These are phyloP conservation scores for Fopius arisanus DNA, from an alignment of 1,140 invertebrate species.

Conservation along the genomic window DNA sequence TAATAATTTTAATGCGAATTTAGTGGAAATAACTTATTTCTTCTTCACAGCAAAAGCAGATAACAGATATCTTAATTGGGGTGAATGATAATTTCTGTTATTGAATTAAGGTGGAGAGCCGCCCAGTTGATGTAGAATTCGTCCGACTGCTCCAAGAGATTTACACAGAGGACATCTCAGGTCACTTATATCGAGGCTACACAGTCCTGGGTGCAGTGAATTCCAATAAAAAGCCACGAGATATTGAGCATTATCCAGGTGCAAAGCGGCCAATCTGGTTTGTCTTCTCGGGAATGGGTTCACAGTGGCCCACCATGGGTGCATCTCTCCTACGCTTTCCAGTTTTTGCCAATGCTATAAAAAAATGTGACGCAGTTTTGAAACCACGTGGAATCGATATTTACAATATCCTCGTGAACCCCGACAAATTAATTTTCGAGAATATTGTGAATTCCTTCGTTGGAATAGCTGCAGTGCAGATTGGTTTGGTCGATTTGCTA, in stretches of 20 bases:
- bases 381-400: slow-evolving; percentile 80
- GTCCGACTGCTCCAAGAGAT: slow-evolving; percentile 65
- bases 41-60: no score
- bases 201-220: slow-evolving; percentile 59
- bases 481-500: slow-evolving; percentile 80
- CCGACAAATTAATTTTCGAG: slow-evolving; percentile 78
- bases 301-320: slow-evolving; percentile 89
- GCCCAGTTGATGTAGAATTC: slow-evolving; percentile 68
- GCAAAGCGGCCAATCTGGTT: slow-evolving; percentile 80
- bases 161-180: slow-evolving; percentile 66
- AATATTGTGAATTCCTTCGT: slow-evolving; percentile 89
- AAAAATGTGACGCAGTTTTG: slow-evolving; percentile 76
- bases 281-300: slow-evolving; percentile 91
- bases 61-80: no score
- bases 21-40: no score
- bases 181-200: slow-evolving; percentile 71
- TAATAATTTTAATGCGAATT: no score
- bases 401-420: slow-evolving; percentile 78
- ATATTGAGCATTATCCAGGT: slow-evolving; percentile 69
- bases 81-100: slow-evolving; percentile 6
- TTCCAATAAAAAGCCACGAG: slow-evolving; percentile 55
- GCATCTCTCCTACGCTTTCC: slow-evolving; percentile 69
- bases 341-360: slow-evolving; percentile 70
- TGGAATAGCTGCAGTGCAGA: slow-evolving; percentile 85
- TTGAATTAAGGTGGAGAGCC: slow-evolving; percentile 54